Conservation (phyloP, 2,113 vertebrate genomes). For the Papio anubis region DNA sequence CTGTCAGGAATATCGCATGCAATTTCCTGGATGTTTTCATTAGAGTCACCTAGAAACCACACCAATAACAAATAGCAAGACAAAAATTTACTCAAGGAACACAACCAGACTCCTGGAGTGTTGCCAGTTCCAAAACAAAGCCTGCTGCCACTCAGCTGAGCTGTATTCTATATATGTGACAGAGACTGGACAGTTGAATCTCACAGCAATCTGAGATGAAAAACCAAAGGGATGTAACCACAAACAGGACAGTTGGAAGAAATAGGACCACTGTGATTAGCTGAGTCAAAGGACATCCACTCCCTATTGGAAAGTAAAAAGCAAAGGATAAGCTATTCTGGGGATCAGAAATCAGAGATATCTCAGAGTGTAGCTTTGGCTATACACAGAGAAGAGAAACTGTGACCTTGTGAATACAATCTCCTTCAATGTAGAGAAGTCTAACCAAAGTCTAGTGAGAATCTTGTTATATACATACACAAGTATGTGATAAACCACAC, state of each 20-base stretch:
- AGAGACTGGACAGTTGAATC: not conserved
- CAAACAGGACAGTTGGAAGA: not conserved
- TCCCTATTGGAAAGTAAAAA: not conserved
- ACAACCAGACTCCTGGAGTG: not conserved
- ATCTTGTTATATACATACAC: not conserved
- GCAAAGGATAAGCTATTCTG: not conserved
- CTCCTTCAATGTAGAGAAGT: not conserved
- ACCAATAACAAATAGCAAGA: constrained; percentile 32
- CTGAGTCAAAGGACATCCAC: not conserved
- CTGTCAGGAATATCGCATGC: constrained; percentile 22
- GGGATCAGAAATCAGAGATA: not conserved
- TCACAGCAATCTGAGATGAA: not conserved
- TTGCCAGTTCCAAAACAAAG: not conserved
- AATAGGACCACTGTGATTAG: not conserved
- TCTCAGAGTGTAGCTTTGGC: not conserved
- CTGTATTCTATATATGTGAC: not conserved
- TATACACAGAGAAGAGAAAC: not conserved
- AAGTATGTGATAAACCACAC: not conserved
- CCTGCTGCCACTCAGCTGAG: not conserved
- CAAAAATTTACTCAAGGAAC: not conserved
- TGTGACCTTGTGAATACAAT: not conserved
- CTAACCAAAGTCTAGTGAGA: not conserved
- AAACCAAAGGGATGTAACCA: not conserved
- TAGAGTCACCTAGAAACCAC: constrained; percentile 52
- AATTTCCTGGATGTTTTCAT: constrained; percentile 56